phyloP scores from a whole-genome alignment of 1,140 invertebrate genomes.

The Hesperophylax magnus region DNA sequence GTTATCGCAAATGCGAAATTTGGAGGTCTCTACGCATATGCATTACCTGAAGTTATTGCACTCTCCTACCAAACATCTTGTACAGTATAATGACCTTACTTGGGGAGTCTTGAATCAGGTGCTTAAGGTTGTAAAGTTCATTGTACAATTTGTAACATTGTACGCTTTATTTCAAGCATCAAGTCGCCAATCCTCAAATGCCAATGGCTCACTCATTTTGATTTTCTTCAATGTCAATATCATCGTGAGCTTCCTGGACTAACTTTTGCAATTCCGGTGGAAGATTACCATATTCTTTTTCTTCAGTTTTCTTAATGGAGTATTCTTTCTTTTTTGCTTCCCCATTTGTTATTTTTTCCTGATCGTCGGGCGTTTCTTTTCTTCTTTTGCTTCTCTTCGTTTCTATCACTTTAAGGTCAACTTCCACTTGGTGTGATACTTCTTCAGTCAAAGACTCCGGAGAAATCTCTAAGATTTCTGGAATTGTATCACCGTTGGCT shows the following conservation, averaged over 20 bases:
- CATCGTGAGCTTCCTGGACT: slow-evolving; percentile 66
- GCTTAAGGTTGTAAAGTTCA: no score
- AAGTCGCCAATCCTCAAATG: no score
- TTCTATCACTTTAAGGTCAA: slow-evolving; percentile 38
- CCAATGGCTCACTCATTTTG: slow-evolving; percentile 5
- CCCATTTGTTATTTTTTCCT: slow-evolving; percentile 11
- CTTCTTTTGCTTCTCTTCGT: slow-evolving; percentile 47
- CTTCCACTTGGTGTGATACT: slow-evolving; percentile 22
- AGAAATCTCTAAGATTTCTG: slow-evolving; percentile 61
- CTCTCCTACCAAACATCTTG: no score
- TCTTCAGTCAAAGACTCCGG: slow-evolving; percentile 59
- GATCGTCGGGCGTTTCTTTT: slow-evolving; percentile 38
- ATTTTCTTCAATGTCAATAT: slow-evolving; percentile 60
- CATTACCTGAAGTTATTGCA: no score
- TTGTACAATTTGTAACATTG: no score
- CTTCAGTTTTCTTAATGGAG: background rate
- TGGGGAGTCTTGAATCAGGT: no score
- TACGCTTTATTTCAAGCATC: no score
- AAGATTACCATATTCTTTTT: slow-evolving; percentile 54
- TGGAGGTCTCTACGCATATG: no score
- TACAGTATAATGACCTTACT: no score
- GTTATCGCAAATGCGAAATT: no score
- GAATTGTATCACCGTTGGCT: slow-evolving; percentile 41
- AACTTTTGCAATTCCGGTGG: slow-evolving; percentile 65
- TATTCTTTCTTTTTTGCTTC: background rate